These are phyloP conservation scores for Calliphora vicina DNA, from an alignment of 1,140 invertebrate species.

Conservation along the genomic window DNA sequence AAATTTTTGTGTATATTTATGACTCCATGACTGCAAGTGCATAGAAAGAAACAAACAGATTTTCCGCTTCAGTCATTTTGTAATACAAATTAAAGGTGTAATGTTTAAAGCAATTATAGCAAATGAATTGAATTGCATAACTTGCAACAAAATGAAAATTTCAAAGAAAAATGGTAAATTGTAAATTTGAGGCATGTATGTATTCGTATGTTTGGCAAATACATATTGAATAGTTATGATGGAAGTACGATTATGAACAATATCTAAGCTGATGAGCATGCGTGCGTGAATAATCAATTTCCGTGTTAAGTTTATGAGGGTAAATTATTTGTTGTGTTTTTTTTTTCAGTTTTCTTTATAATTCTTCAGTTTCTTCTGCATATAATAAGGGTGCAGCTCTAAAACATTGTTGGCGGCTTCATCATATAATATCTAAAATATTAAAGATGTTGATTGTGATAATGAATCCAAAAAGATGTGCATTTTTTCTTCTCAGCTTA, in stretches of 20 bases:
- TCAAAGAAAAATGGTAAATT: not conserved
- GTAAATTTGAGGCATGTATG: not conserved
- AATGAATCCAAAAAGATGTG: too few species aligned
- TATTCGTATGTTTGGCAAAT: not conserved
- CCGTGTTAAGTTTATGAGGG: conserved; percentile 20
- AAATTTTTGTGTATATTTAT: too few species aligned
- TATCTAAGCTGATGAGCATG: conserved; percentile 15
- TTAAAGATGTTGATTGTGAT: too few species aligned
- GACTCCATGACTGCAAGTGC: not conserved
- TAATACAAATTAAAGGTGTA: not conserved
- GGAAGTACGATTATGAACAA: conserved; percentile 1
- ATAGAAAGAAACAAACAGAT: not conserved
- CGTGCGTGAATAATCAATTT: conserved; percentile 30
- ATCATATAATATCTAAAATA: too few species aligned
- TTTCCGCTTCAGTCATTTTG: not conserved
- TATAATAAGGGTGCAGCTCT: too few species aligned
- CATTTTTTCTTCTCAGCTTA: too few species aligned
- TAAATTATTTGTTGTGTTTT: not conserved
- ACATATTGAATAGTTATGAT: not conserved
- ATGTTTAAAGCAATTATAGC: not conserved
- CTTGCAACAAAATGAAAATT: not conserved
- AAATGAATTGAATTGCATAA: not conserved
- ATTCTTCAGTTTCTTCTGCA: not conserved
- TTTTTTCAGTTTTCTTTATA: not conserved
- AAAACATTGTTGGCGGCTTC: too few species aligned